A percentile compares a stretch with the other conserved stretches of the same genome.
phyloP scores from a whole-genome alignment of 2,888 invertebrate genomes.

The Eristalinus aeneus region DNA sequence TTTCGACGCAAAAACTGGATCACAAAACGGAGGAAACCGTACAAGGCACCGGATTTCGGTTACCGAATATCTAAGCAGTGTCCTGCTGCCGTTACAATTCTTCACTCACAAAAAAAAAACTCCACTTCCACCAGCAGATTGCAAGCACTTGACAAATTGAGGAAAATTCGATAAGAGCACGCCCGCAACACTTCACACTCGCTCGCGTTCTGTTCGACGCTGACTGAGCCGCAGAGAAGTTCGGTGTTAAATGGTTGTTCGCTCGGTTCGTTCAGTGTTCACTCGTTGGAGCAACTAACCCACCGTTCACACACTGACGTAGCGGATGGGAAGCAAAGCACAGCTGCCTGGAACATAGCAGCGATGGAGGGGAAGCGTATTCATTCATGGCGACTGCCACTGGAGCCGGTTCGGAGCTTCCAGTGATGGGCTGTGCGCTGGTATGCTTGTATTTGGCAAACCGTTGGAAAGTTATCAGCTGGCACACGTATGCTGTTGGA shows the following conservation, averaged over 20 bases:
- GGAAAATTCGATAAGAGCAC: conserved; percentile 54
- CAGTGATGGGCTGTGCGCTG: neutral
- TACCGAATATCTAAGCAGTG: conserved; percentile 49
- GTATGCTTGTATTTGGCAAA: neutral
- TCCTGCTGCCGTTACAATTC: conserved; percentile 13
- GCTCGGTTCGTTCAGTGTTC: conserved; percentile 20
- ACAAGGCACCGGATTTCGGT: conserved; percentile 44
- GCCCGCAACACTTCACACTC: conserved; percentile 28
- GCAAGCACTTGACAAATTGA: conserved; percentile 12
- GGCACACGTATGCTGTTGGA: conserved; percentile 35
- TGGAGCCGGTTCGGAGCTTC: conserved; percentile 55
- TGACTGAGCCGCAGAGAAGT: conserved; percentile 46
- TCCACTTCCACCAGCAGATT: neutral
- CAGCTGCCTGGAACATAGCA: conserved; percentile 36
- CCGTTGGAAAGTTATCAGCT: conserved; percentile 59
- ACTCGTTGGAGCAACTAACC: conserved; percentile 46
- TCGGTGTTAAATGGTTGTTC: conserved; percentile 46
- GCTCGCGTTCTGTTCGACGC: conserved; percentile 49
- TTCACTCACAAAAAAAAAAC: neutral
- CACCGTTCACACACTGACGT: conserved; percentile 15
- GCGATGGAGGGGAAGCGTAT: conserved; percentile 30
- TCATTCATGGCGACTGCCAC: conserved; percentile 48
- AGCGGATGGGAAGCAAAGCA: conserved; percentile 44
- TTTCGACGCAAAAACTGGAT: neutral
- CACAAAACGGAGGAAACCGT: conserved; percentile 36